Conservation (phyloP, 2,888 invertebrate genomes). For the Galerucella nymphaeae region DNA sequence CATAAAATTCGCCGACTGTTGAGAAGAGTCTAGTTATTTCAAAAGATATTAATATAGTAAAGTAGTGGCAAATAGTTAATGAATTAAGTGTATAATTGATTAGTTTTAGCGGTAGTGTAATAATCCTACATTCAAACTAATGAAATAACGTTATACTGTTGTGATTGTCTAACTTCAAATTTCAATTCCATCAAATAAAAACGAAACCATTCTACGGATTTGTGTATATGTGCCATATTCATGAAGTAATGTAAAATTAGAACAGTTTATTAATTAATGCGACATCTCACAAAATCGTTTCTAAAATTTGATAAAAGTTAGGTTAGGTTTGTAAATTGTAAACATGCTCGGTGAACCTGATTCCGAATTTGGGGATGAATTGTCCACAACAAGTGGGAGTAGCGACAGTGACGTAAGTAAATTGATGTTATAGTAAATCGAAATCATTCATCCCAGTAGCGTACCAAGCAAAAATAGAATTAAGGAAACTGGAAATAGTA, state of each 20-base stretch:
- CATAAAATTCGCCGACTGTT: neutral
- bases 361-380: conserved; percentile 4
- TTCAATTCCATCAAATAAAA: conserved; percentile 1
- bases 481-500: too few relatives aligned
- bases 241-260: too few relatives aligned
- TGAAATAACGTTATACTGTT: neutral
- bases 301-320: neutral
- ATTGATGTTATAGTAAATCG: neutral
- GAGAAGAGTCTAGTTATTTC: neutral
- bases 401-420: conserved; percentile 10
- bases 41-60: neutral
- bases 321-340: conserved; percentile 6
- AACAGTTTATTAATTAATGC: too few relatives aligned
- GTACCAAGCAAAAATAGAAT: neutral
- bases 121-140: neutral
- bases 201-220: neutral
- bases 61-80: neutral
- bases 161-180: neutral
- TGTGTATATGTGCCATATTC: neutral
- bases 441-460: neutral
- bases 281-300: neutral
- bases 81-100: neutral
- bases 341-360: conserved; percentile 8
- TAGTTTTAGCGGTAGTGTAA: neutral
- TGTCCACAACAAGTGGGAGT: neutral